A percentile compares a stretch with the other conserved stretches of the same genome.
These are phyloP conservation scores for Auanema freiburgensis DNA, from an alignment of 2,888 invertebrate genomes.

Conservation along the genomic window DNA sequence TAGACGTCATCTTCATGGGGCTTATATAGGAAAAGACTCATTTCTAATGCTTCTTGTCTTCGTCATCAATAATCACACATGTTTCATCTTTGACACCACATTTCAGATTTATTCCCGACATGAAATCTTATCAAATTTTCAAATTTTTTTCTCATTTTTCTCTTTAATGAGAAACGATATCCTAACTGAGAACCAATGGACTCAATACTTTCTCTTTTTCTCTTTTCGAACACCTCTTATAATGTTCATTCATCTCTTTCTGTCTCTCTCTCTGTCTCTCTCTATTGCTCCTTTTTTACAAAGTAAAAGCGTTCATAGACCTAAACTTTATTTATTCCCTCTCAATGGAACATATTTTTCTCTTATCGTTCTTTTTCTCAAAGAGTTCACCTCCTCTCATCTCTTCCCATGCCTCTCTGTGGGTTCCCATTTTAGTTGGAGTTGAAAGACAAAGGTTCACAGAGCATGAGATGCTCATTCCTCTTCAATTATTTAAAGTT, in stretches of 20 bases:
- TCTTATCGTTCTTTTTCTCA: slow-evolving; percentile 8
- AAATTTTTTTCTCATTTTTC: too few relatives aligned
- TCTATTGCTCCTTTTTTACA: slow-evolving; percentile 5
- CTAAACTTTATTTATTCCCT: slow-evolving; percentile 13
- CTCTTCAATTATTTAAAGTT: slow-evolving; percentile 12
- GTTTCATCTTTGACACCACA: too few relatives aligned
- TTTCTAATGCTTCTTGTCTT: too few relatives aligned
- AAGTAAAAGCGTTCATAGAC: neutral
- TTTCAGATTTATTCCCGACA: too few relatives aligned
- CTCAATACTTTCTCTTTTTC: too few relatives aligned
- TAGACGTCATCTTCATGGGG: too few relatives aligned
- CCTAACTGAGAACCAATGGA: too few relatives aligned
- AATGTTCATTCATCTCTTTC: slow-evolving; percentile 2
- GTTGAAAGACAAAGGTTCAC: slow-evolving; percentile 19
- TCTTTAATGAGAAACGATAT: too few relatives aligned
- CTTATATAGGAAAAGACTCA: too few relatives aligned
- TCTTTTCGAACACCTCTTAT: neutral
- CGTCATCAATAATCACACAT: too few relatives aligned
- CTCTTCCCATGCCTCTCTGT: slow-evolving; percentile 3
- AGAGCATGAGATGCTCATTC: slow-evolving; percentile 21
- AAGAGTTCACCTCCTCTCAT: slow-evolving; percentile 12
- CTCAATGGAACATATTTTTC: slow-evolving; percentile 24
- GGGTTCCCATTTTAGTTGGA: neutral
- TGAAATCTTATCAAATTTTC: too few relatives aligned
- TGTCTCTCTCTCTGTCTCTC: neutral